Evolutionary conservation across 2,113 vertebrate genomes (phyloP).

Genomic region (Vireo altiloquus): DNA sequence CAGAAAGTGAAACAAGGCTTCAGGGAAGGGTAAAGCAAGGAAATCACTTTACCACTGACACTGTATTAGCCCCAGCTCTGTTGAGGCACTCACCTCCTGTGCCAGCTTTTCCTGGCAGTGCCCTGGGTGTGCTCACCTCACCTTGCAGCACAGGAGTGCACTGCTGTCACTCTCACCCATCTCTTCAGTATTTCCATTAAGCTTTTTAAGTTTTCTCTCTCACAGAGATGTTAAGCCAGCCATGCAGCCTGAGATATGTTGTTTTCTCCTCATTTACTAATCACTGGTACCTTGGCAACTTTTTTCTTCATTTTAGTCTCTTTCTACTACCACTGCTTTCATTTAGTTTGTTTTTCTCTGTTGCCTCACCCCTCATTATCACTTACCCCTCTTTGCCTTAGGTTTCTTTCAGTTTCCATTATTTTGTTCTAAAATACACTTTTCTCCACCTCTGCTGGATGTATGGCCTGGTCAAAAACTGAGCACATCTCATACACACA

Average conservation of each 20-base stretch:
- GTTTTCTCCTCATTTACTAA: not conserved
- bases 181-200: not conserved
- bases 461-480: not conserved
- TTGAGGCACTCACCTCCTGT: not conserved
- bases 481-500: not conserved
- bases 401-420: not conserved
- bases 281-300: not conserved
- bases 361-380: not conserved
- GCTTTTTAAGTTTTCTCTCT: not conserved
- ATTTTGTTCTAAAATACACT: not conserved
- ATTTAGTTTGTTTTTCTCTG: not conserved
- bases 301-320: not conserved
- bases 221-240: not conserved
- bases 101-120: not conserved
- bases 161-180: not conserved
- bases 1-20: not conserved
- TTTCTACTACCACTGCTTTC: not conserved
- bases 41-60: not conserved
- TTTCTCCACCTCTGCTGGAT: not conserved
- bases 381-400: not conserved
- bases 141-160: not conserved
- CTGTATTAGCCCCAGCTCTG: not conserved
- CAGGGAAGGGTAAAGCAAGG: not conserved
- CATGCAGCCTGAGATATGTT: fast-evolving
- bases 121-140: not conserved